Conservation (phyloP, 2,113 vertebrate species). For the Burhinus oedicnemus region DNA sequence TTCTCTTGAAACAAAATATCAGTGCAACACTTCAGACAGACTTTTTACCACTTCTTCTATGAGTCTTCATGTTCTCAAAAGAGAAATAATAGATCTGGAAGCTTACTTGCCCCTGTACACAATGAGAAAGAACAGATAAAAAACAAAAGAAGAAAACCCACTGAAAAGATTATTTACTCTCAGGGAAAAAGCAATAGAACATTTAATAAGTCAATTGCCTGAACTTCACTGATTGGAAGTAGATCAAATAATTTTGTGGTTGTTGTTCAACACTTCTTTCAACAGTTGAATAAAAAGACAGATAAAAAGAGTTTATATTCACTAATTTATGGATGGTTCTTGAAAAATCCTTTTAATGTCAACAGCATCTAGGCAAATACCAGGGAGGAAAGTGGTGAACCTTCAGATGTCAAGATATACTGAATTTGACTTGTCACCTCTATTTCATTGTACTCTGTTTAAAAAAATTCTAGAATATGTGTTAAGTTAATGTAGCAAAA, state of each 20-base stretch:
- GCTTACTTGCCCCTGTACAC: not conserved
- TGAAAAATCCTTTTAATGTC: not conserved
- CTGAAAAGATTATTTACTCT: not conserved
- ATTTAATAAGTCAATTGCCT: not conserved
- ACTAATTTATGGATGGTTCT: not conserved
- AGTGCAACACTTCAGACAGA: not conserved
- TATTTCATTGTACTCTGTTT: not conserved
- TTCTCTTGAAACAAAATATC: not conserved
- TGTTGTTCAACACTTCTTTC: not conserved
- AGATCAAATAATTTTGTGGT: not conserved
- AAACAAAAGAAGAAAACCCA: not conserved
- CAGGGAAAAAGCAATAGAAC: not conserved
- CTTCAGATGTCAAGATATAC: not conserved
- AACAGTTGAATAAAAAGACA: not conserved
- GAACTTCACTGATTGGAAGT: not conserved
- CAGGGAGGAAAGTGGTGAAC: not conserved
- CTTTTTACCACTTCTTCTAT: not conserved
- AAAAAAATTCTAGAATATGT: not conserved
- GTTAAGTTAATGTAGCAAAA: not conserved
- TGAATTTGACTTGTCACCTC: not conserved
- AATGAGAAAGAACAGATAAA: not conserved
- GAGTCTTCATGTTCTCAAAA: not conserved
- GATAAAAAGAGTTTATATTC: not conserved
- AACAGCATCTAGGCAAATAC: not conserved
- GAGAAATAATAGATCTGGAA: not conserved